phyloP scores from a whole-genome alignment of 2,113 vertebrate species.

The Anhinga anhinga region DNA sequence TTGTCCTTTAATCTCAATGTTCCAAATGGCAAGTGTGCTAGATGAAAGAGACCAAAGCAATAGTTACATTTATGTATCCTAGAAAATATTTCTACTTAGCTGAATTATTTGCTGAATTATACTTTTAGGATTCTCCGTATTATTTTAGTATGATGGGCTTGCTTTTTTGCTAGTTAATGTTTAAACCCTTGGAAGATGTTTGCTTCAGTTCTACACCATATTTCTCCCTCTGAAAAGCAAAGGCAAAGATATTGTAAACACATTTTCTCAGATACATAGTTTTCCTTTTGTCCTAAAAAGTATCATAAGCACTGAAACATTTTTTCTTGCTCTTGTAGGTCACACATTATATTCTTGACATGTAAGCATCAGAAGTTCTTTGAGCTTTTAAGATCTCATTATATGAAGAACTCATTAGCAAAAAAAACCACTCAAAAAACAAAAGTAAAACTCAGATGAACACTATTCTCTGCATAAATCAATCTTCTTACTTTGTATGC shows the following conservation, averaged over 20 bases:
- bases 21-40: neutral
- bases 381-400: neutral
- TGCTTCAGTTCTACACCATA: neutral
- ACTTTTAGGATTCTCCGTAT: neutral
- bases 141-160: neutral
- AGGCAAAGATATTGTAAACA: neutral
- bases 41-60: neutral
- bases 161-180: neutral
- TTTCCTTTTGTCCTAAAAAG: neutral
- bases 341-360: rapidly evolving
- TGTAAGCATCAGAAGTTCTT: neutral
- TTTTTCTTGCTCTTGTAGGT: neutral
- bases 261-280: neutral
- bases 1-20: neutral
- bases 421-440: neutral
- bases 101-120: neutral
- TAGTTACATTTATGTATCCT: neutral
- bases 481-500: neutral
- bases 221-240: neutral
- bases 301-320: neutral
- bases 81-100: neutral
- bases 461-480: neutral
- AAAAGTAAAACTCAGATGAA: neutral
- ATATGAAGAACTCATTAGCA: neutral
- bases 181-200: neutral